Conservation (phyloP, 2,797 vertebrate species). For the Tragopan temminckii region DNA sequence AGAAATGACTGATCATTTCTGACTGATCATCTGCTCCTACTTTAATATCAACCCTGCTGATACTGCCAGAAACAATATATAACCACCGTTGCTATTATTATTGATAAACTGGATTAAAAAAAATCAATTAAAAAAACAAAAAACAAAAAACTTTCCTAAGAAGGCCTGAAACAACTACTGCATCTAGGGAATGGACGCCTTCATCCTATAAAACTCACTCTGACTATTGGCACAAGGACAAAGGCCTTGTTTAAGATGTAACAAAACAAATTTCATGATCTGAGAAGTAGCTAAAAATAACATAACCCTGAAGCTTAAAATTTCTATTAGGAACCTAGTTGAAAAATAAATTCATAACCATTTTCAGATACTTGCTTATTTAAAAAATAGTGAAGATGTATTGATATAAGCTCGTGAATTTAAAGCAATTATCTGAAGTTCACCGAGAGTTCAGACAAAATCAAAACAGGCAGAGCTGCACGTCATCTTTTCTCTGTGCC, state of each 20-base stretch:
- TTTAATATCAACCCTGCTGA: not conserved
- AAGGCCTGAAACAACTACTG: not conserved
- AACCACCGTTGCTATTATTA: not conserved
- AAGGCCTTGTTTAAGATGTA: slow-evolving; percentile 15
- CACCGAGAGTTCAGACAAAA: slow-evolving; percentile 59
- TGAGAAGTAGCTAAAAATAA: not conserved
- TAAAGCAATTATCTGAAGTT: slow-evolving; percentile 61
- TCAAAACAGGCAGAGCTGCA: slow-evolving; percentile 43
- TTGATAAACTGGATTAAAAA: not conserved
- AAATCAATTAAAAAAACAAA: too few species aligned
- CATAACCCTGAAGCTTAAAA: not conserved
- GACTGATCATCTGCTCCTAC: not conserved
- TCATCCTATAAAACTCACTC: not conserved
- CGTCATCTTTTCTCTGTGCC: slow-evolving; percentile 48
- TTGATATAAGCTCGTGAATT: slow-evolving; percentile 9
- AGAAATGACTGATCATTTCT: too few species aligned
- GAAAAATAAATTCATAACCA: not conserved
- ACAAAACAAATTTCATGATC: not conserved
- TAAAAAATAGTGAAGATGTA: slow-evolving; percentile 16
- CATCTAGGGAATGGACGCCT: not conserved
- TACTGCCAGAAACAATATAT: not conserved
- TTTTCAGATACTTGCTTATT: slow-evolving; percentile 11
- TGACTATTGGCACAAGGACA: not conserved
- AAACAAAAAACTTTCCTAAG: slow-evolving; percentile 2
- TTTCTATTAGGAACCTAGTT: not conserved